Conservation (phyloP, 2,113 vertebrate species). For the Leucosticte australis region DNA sequence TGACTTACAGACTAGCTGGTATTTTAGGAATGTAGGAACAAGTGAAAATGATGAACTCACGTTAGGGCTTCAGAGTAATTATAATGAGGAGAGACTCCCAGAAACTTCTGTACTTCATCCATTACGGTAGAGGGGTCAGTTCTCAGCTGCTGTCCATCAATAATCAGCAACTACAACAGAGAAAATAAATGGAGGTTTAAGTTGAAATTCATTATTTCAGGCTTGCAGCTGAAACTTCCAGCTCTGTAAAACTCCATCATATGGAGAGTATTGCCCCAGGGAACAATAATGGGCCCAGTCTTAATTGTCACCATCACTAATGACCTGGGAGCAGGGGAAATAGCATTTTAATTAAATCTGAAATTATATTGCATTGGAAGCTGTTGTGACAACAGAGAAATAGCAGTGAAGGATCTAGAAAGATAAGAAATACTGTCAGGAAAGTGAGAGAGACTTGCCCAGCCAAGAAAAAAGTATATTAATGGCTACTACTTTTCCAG, state of each 20-base stretch:
- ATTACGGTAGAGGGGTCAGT: slow-evolving; percentile 89
- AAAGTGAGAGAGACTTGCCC: neutral
- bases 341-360: slow-evolving; percentile 5
- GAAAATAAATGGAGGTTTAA: neutral
- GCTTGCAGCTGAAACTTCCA: neutral
- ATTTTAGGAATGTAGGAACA: neutral
- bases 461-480: neutral
- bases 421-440: neutral
- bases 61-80: slow-evolving; percentile 96
- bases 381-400: neutral
- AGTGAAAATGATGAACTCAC: slow-evolving; percentile 75
- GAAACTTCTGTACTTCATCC: slow-evolving; percentile 96
- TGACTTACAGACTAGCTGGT: neutral
- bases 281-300: neutral
- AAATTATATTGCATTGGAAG: neutral
- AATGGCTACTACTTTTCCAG: neutral
- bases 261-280: neutral
- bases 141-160: slow-evolving; percentile 94
- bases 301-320: slow-evolving; percentile 23
- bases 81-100: slow-evolving; percentile 91
- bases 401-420: neutral
- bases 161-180: slow-evolving; percentile 86
- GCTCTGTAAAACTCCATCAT: neutral
- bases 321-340: neutral
- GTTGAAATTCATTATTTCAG: slow-evolving; percentile 1